Conservation (phyloP, 2,888 invertebrate species). For the Cristatella mucedo region DNA sequence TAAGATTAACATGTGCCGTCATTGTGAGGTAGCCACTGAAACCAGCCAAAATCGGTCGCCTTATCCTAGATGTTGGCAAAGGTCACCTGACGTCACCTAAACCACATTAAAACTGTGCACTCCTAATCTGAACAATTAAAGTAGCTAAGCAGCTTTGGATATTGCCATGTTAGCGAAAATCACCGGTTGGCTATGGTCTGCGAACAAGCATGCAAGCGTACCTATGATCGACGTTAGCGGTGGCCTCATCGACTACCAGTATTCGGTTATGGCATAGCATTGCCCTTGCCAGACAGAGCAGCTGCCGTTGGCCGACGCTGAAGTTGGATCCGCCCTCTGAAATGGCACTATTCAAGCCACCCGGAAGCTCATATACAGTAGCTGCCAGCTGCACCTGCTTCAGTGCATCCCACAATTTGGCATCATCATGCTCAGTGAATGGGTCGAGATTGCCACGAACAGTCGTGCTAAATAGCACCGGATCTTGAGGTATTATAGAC, state of each 20-base stretch:
- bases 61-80: too few relatives aligned
- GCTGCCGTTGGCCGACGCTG: conserved; percentile 33
- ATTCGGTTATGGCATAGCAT: too few relatives aligned
- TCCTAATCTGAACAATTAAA: too few relatives aligned
- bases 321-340: conserved; percentile 33
- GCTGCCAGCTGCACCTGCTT: conserved; percentile 35
- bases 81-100: too few relatives aligned
- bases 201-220: too few relatives aligned
- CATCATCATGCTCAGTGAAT: conserved; percentile 24
- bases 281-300: conserved; percentile 34
- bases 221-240: conserved; percentile 35
- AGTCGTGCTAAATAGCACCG: conserved; percentile 47
- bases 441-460: conserved; percentile 41
- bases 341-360: conserved; percentile 23
- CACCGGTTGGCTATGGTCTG: too few relatives aligned
- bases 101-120: too few relatives aligned
- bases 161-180: too few relatives aligned
- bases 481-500: conserved; percentile 47
- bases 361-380: conserved; percentile 24
- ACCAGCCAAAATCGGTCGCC: too few relatives aligned
- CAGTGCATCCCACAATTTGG: conserved; percentile 32
- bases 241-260: conserved; percentile 36
- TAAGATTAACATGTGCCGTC: too few relatives aligned
- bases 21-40: too few relatives aligned
- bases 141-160: too few relatives aligned